Conservation (phyloP, 2,797 vertebrate species). For the Tachyglossus aculeatus region DNA sequence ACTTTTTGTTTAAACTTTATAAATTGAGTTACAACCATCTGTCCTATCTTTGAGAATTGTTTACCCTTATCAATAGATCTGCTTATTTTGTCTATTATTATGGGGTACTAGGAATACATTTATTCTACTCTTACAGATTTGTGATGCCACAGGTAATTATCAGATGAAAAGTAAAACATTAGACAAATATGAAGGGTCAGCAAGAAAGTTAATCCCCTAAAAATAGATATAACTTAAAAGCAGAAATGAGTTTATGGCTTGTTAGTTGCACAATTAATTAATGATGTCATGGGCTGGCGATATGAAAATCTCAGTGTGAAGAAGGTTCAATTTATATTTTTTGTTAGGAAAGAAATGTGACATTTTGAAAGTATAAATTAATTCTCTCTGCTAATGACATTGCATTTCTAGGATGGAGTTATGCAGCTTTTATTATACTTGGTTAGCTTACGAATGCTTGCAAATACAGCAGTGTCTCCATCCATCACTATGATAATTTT, state of each 20-base stretch:
- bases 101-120: neutral
- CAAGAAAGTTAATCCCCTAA: constrained; percentile 2
- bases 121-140: neutral
- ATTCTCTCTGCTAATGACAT: constrained; percentile 18
- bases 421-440: constrained; percentile 24
- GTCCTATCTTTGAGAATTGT: no score
- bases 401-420: constrained; percentile 21
- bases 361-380: constrained; percentile 40
- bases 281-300: constrained; percentile 36
- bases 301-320: constrained; percentile 33
- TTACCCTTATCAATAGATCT: no score
- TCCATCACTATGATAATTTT: constrained; percentile 15
- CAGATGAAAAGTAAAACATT: neutral
- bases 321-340: constrained; percentile 21
- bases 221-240: neutral
- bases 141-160: constrained; percentile 3
- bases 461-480: constrained; percentile 15
- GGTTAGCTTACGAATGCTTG: constrained; percentile 5
- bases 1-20: no score
- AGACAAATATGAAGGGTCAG: constrained; percentile 1
- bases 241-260: neutral
- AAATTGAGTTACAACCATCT: no score
- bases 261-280: constrained; percentile 23
- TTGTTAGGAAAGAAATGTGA: constrained; percentile 30
- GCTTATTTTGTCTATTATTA: neutral